phyloP scores from a whole-genome alignment of 2,113 vertebrate species.

The Trematomus loennbergii region DNA sequence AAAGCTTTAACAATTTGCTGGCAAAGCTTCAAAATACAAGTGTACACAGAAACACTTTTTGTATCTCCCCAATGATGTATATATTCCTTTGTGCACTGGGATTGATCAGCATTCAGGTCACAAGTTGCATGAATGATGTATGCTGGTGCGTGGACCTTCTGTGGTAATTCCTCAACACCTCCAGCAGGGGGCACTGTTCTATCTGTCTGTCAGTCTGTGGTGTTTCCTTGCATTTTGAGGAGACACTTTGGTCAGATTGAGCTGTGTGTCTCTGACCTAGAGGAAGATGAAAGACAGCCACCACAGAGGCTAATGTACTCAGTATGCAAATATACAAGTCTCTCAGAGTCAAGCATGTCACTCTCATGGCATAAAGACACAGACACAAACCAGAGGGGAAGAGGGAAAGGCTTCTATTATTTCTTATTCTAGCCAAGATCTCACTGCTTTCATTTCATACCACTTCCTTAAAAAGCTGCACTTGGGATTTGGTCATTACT shows the following conservation, averaged over 20 bases:
- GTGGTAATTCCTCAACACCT: conserved; percentile 2
- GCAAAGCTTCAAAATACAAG: too few relatives aligned
- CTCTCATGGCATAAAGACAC: conserved; percentile 1
- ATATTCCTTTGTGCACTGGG: neutral
- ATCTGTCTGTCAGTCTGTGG: conserved; percentile 15
- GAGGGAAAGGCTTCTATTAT: neutral
- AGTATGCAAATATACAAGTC: conserved; percentile 40
- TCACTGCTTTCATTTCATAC: neutral
- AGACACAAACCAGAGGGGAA: conserved; percentile 14
- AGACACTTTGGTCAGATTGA: conserved; percentile 44
- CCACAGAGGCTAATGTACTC: conserved; percentile 25
- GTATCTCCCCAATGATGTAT: neutral
- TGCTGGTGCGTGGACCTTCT: conserved; percentile 21
- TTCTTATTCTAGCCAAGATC: neutral
- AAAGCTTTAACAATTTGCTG: too few relatives aligned
- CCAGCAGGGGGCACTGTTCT: conserved; percentile 67
- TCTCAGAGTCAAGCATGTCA: neutral
- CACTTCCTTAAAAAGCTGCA: neutral
- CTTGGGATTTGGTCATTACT: neutral
- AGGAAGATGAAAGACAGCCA: conserved; percentile 51
- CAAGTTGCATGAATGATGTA: conserved; percentile 26
- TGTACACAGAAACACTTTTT: too few relatives aligned
- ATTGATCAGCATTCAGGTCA: conserved; percentile 38
- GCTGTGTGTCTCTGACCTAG: conserved; percentile 59
- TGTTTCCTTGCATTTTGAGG: conserved; percentile 39